A percentile compares a stretch with the other conserved stretches of the same genome.
Evolutionary conservation across 2,113 vertebrate species (phyloP).

Genomic region (Stigmatopora argus): DNA sequence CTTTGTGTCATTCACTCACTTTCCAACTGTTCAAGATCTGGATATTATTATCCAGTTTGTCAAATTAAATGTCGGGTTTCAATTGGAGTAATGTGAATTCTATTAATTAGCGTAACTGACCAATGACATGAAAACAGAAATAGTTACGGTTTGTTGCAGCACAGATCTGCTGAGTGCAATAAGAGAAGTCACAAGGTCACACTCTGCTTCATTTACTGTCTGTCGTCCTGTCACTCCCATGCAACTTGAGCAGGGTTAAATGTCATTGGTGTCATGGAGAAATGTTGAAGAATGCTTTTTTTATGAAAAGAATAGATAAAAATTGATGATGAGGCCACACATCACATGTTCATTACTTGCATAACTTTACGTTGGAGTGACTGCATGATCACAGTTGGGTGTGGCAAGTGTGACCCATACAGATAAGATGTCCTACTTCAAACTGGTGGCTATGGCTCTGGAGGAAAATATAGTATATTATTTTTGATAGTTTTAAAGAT

Average conservation of each 20-base stretch:
- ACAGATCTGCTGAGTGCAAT: slow-evolving; percentile 43
- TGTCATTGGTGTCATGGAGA: slow-evolving; percentile 10
- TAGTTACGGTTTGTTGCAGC: slow-evolving; percentile 1
- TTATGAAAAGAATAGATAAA: neutral
- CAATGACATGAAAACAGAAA: slow-evolving; percentile 25
- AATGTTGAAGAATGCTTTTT: neutral
- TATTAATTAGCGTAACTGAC: slow-evolving; percentile 8
- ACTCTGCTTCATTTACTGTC: slow-evolving; percentile 5
- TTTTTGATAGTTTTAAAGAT: neutral
- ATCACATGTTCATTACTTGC: neutral
- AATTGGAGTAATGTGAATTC: slow-evolving; percentile 10
- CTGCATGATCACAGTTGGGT: slow-evolving; percentile 25
- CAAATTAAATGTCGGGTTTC: neutral
- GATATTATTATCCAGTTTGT: neutral
- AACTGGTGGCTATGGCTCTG: neutral
- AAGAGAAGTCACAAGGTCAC: slow-evolving; percentile 38
- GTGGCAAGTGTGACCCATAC: slow-evolving; percentile 36
- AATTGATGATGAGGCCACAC: neutral
- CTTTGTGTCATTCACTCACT: too few species aligned
- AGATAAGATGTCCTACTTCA: slow-evolving; percentile 44
- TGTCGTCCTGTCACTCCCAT: slow-evolving; percentile 16
- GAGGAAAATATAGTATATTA: too few species aligned
- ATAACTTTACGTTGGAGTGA: neutral
- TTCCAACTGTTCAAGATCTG: neutral
- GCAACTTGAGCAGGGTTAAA: slow-evolving; percentile 25